These are phyloP conservation scores for Nymphalis urticae DNA, from an alignment of 2,888 invertebrate species.

Conservation along the genomic window DNA sequence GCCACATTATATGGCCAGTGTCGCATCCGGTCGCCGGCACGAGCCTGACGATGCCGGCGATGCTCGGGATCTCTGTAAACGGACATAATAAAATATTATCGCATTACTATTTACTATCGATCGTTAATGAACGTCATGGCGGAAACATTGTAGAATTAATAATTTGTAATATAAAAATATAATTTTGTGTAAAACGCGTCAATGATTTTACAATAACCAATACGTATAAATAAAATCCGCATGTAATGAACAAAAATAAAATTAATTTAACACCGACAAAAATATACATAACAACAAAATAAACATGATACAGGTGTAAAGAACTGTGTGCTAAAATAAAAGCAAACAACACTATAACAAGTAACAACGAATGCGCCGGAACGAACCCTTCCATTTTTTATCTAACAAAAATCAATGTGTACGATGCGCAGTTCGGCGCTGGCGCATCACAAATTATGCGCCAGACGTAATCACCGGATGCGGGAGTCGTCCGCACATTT, in stretches of 20 bases:
- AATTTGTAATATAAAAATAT: not conserved
- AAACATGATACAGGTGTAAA: constrained; percentile 75
- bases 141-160: not conserved
- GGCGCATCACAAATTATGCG: constrained; percentile 78
- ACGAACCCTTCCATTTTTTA: constrained; percentile 69
- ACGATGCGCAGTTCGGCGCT: constrained; percentile 61
- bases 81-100: constrained; percentile 36
- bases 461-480: constrained; percentile 79
- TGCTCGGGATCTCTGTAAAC: constrained; percentile 66
- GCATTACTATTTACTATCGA: constrained; percentile 13
- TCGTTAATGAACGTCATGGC: constrained; percentile 5
- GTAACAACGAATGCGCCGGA: constrained; percentile 42
- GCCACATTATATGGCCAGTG: constrained; percentile 86
- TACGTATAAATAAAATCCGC: not conserved
- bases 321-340: constrained; percentile 64
- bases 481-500: constrained; percentile 79
- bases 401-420: constrained; percentile 76
- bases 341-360: constrained; percentile 51
- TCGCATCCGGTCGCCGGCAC: constrained; percentile 81
- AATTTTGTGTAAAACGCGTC: not conserved
- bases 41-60: constrained; percentile 70
- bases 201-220: not conserved
- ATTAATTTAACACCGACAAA: constrained; percentile 52
- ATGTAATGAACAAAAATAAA: constrained; percentile 4
- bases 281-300: constrained; percentile 51